Conservation (phyloP, 92 coral and sea anemone species). For the Epizoanthus ramosus region DNA sequence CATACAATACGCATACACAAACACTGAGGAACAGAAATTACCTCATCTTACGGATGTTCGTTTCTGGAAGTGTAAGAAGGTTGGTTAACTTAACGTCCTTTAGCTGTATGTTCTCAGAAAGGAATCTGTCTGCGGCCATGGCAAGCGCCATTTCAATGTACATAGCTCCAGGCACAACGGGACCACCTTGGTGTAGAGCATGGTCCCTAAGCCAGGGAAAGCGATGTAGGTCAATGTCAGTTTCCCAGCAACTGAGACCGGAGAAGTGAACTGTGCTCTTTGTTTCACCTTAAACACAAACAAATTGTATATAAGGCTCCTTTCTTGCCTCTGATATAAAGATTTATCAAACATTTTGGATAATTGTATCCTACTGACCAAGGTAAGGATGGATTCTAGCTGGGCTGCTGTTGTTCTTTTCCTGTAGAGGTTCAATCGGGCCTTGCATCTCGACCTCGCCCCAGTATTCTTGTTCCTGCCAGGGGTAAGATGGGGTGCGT, state of each 20-base stretch:
- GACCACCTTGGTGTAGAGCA: constrained; percentile 66
- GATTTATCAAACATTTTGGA: no score
- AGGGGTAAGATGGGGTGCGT: constrained; percentile 56
- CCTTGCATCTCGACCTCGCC: constrained; percentile 20
- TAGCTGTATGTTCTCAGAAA: constrained; percentile 43
- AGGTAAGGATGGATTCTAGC: background rate
- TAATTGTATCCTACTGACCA: background rate
- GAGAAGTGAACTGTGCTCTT: background rate
- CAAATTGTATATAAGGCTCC: background rate
- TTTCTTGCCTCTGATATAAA: no score
- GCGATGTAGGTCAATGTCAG: constrained; percentile 74
- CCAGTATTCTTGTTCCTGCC: constrained; percentile 66
- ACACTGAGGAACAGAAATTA: background rate
- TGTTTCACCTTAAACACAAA: background rate
- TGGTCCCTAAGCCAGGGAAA: constrained; percentile 78
- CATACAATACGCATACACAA: background rate
- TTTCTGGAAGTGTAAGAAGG: constrained; percentile 73
- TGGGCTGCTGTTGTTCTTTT: background rate
- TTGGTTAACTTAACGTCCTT: constrained; percentile 62
- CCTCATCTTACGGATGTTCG: constrained; percentile 35
- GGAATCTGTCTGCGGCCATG: constrained; percentile 66
- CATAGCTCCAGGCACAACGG: constrained; percentile 80
- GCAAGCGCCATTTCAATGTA: constrained; percentile 89
- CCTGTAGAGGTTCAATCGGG: constrained; percentile 5
- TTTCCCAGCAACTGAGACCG: constrained; percentile 72